These are phyloP conservation scores for Mormyrus hasselquistii DNA, from an alignment of 2,797 vertebrate species.

Conservation along the genomic window DNA sequence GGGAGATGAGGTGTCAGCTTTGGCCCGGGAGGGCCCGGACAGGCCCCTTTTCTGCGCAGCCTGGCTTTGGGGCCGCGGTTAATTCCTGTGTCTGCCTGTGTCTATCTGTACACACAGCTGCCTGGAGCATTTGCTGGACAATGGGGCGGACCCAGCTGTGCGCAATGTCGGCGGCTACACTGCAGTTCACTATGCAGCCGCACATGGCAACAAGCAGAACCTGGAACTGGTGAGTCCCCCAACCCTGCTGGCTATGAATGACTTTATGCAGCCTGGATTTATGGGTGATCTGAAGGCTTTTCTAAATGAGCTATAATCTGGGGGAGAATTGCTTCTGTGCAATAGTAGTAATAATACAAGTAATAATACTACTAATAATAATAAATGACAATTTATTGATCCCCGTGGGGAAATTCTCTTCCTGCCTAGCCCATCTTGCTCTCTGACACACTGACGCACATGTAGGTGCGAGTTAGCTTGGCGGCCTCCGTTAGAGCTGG, in stretches of 20 bases:
- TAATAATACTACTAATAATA: no score
- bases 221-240: constrained; percentile 77
- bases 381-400: neutral
- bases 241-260: neutral
- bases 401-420: neutral
- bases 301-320: neutral
- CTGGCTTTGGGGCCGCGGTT: neutral
- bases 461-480: neutral
- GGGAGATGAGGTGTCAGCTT: neutral
- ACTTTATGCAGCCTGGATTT: neutral
- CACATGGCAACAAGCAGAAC: constrained; percentile 92
- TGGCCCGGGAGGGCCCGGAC: neutral
- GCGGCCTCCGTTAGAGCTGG: neutral
- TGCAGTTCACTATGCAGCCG: constrained; percentile 96
- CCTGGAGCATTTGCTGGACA: constrained; percentile 92
- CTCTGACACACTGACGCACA: neutral
- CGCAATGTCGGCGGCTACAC: constrained; percentile 92
- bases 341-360: neutral
- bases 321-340: neutral
- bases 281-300: neutral
- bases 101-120: constrained; percentile 58
- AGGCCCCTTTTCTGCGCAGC: neutral
- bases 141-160: constrained; percentile 87
- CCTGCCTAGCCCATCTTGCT: neutral
- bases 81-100: neutral